Evolutionary conservation across 2,888 invertebrate species (phyloP), one percentile per base, ranked within the genome.

Genomic region (Mythimna albipuncta): DNA sequence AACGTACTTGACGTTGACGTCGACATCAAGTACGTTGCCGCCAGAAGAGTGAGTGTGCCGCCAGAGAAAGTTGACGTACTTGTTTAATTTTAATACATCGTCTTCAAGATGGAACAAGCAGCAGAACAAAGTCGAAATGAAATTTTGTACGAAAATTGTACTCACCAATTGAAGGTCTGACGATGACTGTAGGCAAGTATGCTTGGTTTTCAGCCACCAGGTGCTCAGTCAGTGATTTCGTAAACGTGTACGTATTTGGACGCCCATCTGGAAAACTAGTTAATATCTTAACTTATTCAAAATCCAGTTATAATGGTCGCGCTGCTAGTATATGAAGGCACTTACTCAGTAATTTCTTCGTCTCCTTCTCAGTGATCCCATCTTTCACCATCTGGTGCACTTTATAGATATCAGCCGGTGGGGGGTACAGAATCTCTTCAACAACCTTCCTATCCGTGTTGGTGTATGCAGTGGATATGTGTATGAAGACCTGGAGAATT

Each of bases 151-250:
- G 2, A 32, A 2, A 58, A 59, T 13, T 0, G 1, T 3, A 44
- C 75, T 89, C 87, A 94, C 94, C 91, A 50, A 91, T 83, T 3
- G 94, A 91, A 13, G 94, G 94, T 69, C 94, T 89, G 21, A 94
- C 75, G 38, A 94, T 93, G 7, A 90, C 79, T 4, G 89, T 84
- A 1, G 93, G 92, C 57, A 91, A 65, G 21, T 73, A 41, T 2
- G 74, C 73, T 41, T 85, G 79, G 6, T 83, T 78, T 35, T 88
- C 82, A 1, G 79, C 83, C 1, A 92, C 83, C 1, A 89, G 26
- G n/a, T 85, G 84, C 65, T 92, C 91, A 0, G 88, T 72, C 5
- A 91, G 57, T 0, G 90, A 86, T 61, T 92, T 92, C 0, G 91
- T 87, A 52, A 89, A 91, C 0, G 88, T 81, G 54, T 92, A 92